Evolutionary conservation across 2,797 vertebrate genomes (phyloP).

Genomic region (Peromyscus melanophrys): DNA sequence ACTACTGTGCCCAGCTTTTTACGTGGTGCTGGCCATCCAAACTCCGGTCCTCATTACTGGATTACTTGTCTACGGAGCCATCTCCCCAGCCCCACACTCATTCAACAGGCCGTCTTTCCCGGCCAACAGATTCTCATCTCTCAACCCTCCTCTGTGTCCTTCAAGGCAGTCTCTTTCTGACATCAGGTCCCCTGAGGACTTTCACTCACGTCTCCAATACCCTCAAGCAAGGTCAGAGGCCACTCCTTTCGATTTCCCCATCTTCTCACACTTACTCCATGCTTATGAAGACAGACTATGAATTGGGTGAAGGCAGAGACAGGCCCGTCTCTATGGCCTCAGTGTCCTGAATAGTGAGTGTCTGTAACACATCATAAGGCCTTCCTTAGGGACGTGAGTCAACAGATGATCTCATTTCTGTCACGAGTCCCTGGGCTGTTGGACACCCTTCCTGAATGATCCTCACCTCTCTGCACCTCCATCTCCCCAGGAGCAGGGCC

Average conservation of each 20-base stretch:
- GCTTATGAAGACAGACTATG: neutral
- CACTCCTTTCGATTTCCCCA: neutral
- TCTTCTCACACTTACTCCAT: neutral
- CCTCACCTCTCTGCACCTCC: neutral
- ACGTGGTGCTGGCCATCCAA: neutral
- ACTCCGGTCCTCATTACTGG: neutral
- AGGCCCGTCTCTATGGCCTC: too few species aligned
- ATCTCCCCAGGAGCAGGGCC: neutral
- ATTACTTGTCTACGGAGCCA: neutral
- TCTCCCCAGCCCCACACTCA: neutral
- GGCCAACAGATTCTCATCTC: neutral
- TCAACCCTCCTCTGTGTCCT: neutral
- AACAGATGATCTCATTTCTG: constrained; percentile 7
- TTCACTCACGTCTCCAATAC: too few species aligned
- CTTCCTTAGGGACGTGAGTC: neutral
- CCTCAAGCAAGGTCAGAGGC: neutral
- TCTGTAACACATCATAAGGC: neutral
- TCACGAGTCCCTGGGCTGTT: neutral
- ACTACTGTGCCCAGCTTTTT: neutral
- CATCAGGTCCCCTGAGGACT: neutral
- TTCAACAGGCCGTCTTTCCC: neutral
- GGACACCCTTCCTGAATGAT: neutral
- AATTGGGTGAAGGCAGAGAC: neutral
- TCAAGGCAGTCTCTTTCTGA: neutral
- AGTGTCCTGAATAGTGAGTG: neutral